A percentile compares a stretch with the other conserved stretches of the same genome.
Evolutionary conservation across 2,888 invertebrate species (phyloP).

Genomic region (Polymixis flavicincta): DNA sequence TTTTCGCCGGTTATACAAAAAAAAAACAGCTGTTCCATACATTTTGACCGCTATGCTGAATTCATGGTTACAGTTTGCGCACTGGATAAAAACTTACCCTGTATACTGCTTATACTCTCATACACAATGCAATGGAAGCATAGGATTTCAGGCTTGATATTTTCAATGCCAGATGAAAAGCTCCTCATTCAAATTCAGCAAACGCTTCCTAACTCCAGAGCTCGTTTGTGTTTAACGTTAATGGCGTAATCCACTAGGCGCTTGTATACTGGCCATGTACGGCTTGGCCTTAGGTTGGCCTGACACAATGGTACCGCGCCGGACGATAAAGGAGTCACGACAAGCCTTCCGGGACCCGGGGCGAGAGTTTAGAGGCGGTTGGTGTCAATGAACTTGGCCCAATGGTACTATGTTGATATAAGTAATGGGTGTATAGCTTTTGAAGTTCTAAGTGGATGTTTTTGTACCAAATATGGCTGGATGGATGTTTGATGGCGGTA

Average conservation of each 20-base stretch:
- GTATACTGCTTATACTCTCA: no score
- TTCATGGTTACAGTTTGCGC: no score
- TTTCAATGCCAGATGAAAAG: slow-evolving; percentile 17
- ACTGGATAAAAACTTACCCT: no score
- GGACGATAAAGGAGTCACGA: slow-evolving; percentile 80
- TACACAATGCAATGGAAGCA: no score
- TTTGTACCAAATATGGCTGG: slow-evolving; percentile 49
- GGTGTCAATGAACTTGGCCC: slow-evolving; percentile 63
- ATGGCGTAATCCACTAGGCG: slow-evolving; percentile 62
- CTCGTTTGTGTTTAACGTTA: slow-evolving; percentile 58
- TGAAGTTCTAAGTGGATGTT: slow-evolving; percentile 50
- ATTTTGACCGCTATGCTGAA: no score
- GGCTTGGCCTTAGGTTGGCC: slow-evolving; percentile 67
- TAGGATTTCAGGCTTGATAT: neutral
- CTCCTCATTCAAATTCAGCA: slow-evolving; percentile 53
- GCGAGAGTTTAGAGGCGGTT: slow-evolving; percentile 64
- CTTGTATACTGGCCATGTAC: slow-evolving; percentile 62
- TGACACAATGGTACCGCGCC: slow-evolving; percentile 72
- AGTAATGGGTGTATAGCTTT: slow-evolving; percentile 41
- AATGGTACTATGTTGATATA: slow-evolving; percentile 43
- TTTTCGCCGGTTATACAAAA: no score
- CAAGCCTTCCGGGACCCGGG: slow-evolving; percentile 74
- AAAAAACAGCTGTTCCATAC: no score
- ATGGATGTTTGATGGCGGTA: slow-evolving; percentile 35
- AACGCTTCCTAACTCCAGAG: slow-evolving; percentile 38